Evolutionary conservation across 1,140 invertebrate genomes (phyloP).

Genomic region (Helicoverpa zea): DNA sequence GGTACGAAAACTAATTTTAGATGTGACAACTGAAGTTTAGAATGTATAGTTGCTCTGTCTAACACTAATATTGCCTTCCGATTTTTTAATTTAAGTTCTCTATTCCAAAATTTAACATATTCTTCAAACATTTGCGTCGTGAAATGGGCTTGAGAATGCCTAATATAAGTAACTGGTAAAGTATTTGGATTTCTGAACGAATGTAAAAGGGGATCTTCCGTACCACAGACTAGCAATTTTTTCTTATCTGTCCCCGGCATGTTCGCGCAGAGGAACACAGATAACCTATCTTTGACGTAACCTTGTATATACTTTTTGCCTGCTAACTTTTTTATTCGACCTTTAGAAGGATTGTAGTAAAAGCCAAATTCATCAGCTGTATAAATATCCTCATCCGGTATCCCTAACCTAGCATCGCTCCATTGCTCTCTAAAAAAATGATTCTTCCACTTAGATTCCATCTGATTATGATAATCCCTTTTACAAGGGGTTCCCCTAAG

Average conservation of each 20-base stretch:
- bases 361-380: constrained; percentile 61
- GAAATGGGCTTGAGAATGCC: constrained; percentile 58
- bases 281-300: constrained; percentile 55
- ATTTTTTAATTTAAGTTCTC: constrained; percentile 48
- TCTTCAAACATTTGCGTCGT: constrained; percentile 64
- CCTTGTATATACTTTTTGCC: constrained; percentile 63
- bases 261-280: constrained; percentile 60
- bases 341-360: constrained; percentile 61
- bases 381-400: constrained; percentile 61
- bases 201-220: constrained; percentile 58
- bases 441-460: constrained; percentile 59
- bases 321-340: constrained; percentile 56
- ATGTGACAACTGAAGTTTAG: constrained; percentile 58
- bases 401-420: constrained; percentile 54
- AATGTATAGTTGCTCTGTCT: constrained; percentile 60
- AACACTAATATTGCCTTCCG: constrained; percentile 56
- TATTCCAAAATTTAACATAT: constrained; percentile 62
- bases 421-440: constrained; percentile 59
- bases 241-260: constrained; percentile 57
- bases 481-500: constrained; percentile 53
- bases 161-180: constrained; percentile 59
- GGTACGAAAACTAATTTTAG: constrained; percentile 61
- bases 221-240: constrained; percentile 59
- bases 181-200: constrained; percentile 55
- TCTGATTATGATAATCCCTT: constrained; percentile 53